phyloP scores from a whole-genome alignment of 1,140 invertebrate genomes.

The Drosophila mojavensis region DNA sequence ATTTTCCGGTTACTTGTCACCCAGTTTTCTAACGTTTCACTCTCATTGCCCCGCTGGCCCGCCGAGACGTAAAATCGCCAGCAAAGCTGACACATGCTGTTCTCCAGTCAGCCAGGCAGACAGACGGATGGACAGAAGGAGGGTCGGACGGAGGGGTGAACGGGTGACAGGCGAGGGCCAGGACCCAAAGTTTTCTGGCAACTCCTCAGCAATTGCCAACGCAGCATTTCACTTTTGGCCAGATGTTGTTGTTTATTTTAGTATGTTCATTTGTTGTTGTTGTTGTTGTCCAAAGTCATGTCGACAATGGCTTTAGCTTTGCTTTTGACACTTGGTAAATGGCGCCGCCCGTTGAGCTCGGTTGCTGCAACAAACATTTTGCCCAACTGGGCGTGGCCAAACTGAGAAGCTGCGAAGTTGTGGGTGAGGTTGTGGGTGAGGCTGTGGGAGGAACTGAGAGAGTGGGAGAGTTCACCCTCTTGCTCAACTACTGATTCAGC shows the following conservation, averaged over 20 bases:
- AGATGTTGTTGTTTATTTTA: conserved; percentile 22
- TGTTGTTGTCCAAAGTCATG: conserved; percentile 80
- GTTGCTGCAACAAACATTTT: conserved; percentile 61
- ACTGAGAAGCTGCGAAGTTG: background rate
- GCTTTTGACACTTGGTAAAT: conserved; percentile 83
- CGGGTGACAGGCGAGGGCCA: conserved; percentile 14
- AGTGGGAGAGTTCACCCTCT: conserved; percentile 14
- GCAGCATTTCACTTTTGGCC: conserved; percentile 76
- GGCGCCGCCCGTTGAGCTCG: conserved; percentile 76
- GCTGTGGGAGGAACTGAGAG: background rate
- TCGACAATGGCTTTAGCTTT: conserved; percentile 83
- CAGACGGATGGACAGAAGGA: background rate
- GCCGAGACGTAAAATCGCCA: conserved; percentile 54
- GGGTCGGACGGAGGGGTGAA: background rate
- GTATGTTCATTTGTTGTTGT: conserved; percentile 14
- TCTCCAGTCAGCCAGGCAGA: conserved; percentile 13
- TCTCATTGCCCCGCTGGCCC: background rate
- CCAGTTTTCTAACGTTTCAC: conserved; percentile 65
- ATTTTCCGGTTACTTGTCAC: conserved; percentile 83
- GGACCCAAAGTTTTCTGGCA: conserved; percentile 53
- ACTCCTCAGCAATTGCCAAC: conserved; percentile 79
- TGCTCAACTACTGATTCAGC: conserved; percentile 6
- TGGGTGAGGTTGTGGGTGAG: background rate
- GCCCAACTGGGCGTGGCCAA: conserved; percentile 34
- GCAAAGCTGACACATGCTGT: conserved; percentile 77